phyloP scores from a whole-genome alignment of 2,888 invertebrate species.

The Melanotus villosus region DNA sequence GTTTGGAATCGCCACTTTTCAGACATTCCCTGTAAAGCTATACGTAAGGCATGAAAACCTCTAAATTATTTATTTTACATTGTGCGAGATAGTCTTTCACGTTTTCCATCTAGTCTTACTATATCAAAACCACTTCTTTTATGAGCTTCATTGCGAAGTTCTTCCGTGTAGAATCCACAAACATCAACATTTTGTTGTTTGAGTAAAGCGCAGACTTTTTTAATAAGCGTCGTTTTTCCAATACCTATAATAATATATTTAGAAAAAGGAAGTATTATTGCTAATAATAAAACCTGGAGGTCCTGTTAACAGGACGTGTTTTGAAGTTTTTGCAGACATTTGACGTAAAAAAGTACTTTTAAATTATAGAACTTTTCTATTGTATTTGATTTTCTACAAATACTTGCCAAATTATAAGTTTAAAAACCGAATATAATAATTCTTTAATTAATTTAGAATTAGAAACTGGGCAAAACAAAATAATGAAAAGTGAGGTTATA shows the following conservation, averaged over 20 bases:
- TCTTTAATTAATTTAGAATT: too few species aligned
- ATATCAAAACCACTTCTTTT: slow-evolving; percentile 77
- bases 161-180: slow-evolving; percentile 78
- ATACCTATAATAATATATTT: slow-evolving; percentile 73
- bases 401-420: too few species aligned
- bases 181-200: slow-evolving; percentile 59
- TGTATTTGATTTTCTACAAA: too few species aligned
- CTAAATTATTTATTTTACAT: slow-evolving; percentile 56
- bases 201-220: slow-evolving; percentile 68
- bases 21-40: slow-evolving; percentile 37
- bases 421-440: too few species aligned
- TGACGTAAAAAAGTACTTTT: too few species aligned
- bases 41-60: background rate
- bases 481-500: too few species aligned
- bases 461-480: too few species aligned
- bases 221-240: slow-evolving; percentile 78
- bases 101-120: slow-evolving; percentile 69
- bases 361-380: too few species aligned
- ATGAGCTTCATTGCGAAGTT: slow-evolving; percentile 68
- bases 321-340: slow-evolving; percentile 20
- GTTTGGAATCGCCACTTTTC: slow-evolving; percentile 52
- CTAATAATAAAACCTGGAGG: slow-evolving; percentile 51
- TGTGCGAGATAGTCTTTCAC: slow-evolving; percentile 71
- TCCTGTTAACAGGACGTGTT: slow-evolving; percentile 50
- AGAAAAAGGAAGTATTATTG: too few species aligned